Evolutionary conservation across 1,140 invertebrate genomes (phyloP).

Genomic region (Lordiphosa collinella): DNA sequence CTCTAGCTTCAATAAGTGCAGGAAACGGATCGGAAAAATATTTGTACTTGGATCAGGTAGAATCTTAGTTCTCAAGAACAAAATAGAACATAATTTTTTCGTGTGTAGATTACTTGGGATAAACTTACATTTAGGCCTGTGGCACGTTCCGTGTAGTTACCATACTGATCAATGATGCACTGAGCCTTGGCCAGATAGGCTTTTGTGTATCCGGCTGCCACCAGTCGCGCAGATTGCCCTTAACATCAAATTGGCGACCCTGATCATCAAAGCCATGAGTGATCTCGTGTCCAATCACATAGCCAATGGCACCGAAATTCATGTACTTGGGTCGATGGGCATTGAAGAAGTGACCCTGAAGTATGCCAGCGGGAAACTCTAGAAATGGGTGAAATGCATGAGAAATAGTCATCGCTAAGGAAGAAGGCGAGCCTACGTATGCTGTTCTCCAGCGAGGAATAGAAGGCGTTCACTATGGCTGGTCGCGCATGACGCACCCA

Average conservation of each 20-base stretch:
- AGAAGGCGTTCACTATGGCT: conserved; percentile 91
- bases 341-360: conserved; percentile 93
- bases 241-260: conserved; percentile 93
- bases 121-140: conserved; percentile 85
- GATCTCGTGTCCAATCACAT: conserved; percentile 96
- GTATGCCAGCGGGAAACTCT: conserved; percentile 94
- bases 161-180: conserved; percentile 94
- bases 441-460: conserved; percentile 90
- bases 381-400: conserved; percentile 12
- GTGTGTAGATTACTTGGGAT: no score
- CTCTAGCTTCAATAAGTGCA: no score
- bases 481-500: conserved; percentile 89
- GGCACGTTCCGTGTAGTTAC: conserved; percentile 88
- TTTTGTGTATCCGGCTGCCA: conserved; percentile 88
- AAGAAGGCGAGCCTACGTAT: conserved; percentile 84
- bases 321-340: conserved; percentile 91
- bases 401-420: neutral
- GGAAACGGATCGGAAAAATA: no score
- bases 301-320: conserved; percentile 95
- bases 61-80: no score
- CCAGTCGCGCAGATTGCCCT: conserved; percentile 92
- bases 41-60: no score
- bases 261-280: conserved; percentile 96
- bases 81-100: no score
- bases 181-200: conserved; percentile 88